A percentile compares a stretch with the other conserved stretches of the same genome.
Conservation (phyloP, 1,140 invertebrate species). For the Caenorhabditis elegans region WBcel235 BX284604.4:4608501-4609000, state of each 20-base stretch:
- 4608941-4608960: slow-evolving; percentile 38
- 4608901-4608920: slow-evolving; percentile 30
- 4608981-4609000: slow-evolving; percentile 36
- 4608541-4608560: slow-evolving; percentile 36
- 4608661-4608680: slow-evolving; percentile 37
- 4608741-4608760: slow-evolving; percentile 32
- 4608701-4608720: slow-evolving; percentile 35
- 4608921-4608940: slow-evolving; percentile 43
- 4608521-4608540: slow-evolving; percentile 30
- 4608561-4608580: slow-evolving; percentile 40
- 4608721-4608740: slow-evolving; percentile 28
- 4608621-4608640: slow-evolving; percentile 10
- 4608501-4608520: slow-evolving; percentile 36
- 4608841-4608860: slow-evolving; percentile 45
- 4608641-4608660: slow-evolving; percentile 39
- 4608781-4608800: slow-evolving; percentile 22
- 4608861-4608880: slow-evolving; percentile 43
- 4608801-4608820: slow-evolving; percentile 34
- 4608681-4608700: slow-evolving; percentile 15
- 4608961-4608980: slow-evolving; percentile 29
- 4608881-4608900: slow-evolving; percentile 41
- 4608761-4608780: slow-evolving; percentile 29
- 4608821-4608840: slow-evolving; percentile 42
- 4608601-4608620: slow-evolving; percentile 37
- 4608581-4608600: slow-evolving; percentile 1